Base-by-base conservation (phyloP, 2,888 invertebrate species). In the Abrostola tripartita region DNA sequence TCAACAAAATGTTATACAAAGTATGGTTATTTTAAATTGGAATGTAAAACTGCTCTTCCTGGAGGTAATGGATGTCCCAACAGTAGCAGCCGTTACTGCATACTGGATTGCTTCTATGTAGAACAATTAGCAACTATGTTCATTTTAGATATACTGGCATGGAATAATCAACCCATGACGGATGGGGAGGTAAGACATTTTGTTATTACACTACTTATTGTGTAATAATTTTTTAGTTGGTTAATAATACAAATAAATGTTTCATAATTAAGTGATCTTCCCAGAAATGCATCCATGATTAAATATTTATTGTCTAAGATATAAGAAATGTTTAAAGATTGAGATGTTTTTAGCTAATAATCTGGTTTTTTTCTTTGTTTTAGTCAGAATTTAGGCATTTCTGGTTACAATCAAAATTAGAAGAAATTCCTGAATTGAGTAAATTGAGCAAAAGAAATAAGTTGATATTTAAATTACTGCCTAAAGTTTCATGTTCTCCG, bases 101-200 rank as follows among this genome's bases (percentile, higher is more conserved):
- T 99, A 47, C 87, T 99, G 11, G 99, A 99, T 88, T 98, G 98
- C 84, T 96, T 99, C 71, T 98, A 96, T 91, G 92, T 95, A 63
- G 95, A 95, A 58, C 83, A 89, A 0, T 87, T 90, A 6, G 95
- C 96, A 59, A 96, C 95, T 5, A 96, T 97, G 88, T 98, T 96
- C 90, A 95, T 98, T 0, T 88, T 99, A 60, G 99, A 99, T 88
- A 94, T 98, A 4, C 90, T 98, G 74, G 96, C 96, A 38, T 98
- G 98, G 98, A 97, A 96, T 82, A 95, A 95, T 69, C 96, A 96
- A 80, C 95, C 96, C 6, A 95, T 97, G 83, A 93, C 96, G 56
- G 96, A 97, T 83, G 96, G 96, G 88, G 97, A 98, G 90, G 98
- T 97, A 94, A 94, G 88, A 50, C 35, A 49, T 41, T 35, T 40